These are phyloP conservation scores for Ormia ochracea DNA, from an alignment of 2,888 invertebrate genomes.

Conservation along the genomic window DNA sequence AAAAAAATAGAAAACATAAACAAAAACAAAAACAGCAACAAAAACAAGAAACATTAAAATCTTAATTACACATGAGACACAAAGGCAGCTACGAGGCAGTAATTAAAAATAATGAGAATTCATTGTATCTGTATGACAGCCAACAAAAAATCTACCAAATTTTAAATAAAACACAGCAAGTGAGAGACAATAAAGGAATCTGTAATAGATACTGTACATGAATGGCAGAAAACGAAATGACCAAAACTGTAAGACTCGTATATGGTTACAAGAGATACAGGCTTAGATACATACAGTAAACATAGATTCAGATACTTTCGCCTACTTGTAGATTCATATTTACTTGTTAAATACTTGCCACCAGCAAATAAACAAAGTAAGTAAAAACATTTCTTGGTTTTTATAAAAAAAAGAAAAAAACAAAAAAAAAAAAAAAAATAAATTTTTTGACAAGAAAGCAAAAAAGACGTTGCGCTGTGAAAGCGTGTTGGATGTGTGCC, in stretches of 20 bases:
- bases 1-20: neutral
- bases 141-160: conserved; percentile 8
- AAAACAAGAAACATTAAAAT: conserved; percentile 53
- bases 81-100: conserved; percentile 51
- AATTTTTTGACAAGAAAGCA: neutral
- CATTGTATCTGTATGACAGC: conserved; percentile 63
- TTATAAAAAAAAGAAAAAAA: no score
- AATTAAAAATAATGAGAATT: conserved; percentile 69
- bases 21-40: conserved; percentile 34
- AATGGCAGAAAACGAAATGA: conserved; percentile 36
- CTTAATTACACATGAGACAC: conserved; percentile 60
- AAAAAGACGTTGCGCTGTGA: conserved; percentile 14
- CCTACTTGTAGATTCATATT: conserved; percentile 10
- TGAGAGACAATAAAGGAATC: conserved; percentile 4
- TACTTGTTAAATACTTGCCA: conserved; percentile 44
- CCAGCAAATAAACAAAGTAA: conserved; percentile 34
- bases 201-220: conserved; percentile 43
- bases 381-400: neutral
- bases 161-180: neutral
- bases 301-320: conserved; percentile 7
- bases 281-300: no score
- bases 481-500: neutral
- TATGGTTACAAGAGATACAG: conserved; percentile 2
- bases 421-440: no score
- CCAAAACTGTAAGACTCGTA: conserved; percentile 34